Evolutionary conservation across 2,797 vertebrate species (phyloP), one percentile per base, ranked within the genome.

Genomic region (Sebastolobus alascanus): DNA sequence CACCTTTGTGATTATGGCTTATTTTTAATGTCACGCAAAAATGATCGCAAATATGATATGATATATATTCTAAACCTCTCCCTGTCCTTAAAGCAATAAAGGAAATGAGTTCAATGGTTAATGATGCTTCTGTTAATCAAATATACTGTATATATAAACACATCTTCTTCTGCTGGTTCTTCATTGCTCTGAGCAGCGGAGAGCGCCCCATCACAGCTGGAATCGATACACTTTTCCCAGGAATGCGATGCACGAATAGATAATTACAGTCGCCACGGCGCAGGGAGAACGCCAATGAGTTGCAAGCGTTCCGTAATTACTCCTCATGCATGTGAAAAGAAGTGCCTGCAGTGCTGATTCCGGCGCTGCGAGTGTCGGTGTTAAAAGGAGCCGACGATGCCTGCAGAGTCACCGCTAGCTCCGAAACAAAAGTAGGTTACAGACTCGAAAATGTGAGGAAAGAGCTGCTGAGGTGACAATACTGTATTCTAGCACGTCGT

Each of bases 161-260:
- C n/a, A 31, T 71, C 68, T 61, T 18, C 46, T 8, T 68, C 35
- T 71, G 14, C 52, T 35, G 40, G 8, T 22, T 74, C 68, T 52
- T 66, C 40, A 8, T 68, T 50, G 43, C 86, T 76, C 73, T 54
- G 43, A 77, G 68, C 61, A n/a, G 69, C 18, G 1, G 76, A 56
- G 74, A 75, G 78, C 67, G 16, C 69, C 79, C 38, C 72, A 31
- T 54, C 46, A 80, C 64, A 79, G 84, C 83, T 95, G 90, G 90
- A 83, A 93, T 73, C 84, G 67, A 94, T 93, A 90, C 74, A 84
- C 89, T 86, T 77, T 87, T 84, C 81, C 77, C 9, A 59, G 72
- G 87, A 94, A 83, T 91, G 90, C 59, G 72, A 88, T 89, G 84
- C 93, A 80, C 76, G 89, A 92, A 93, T 86, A 92, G 82, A 93